Conservation (phyloP, 2,888 invertebrate species). For the Lobophora halterata region DNA sequence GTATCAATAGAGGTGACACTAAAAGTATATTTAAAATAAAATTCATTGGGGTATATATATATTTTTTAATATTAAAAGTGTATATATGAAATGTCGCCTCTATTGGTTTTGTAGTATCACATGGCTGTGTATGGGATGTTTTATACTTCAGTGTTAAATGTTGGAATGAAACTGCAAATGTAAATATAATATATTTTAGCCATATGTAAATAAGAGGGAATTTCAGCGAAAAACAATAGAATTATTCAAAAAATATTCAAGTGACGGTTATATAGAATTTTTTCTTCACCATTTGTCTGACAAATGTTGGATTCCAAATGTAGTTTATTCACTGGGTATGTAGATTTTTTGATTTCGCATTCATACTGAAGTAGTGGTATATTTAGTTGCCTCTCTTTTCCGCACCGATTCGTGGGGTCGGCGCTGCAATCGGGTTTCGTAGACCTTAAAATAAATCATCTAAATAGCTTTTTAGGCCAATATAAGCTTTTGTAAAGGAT, state of each 20-base stretch:
- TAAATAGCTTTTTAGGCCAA: conserved; percentile 30
- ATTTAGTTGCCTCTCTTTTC: conserved; percentile 29
- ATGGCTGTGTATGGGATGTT: conserved; percentile 3
- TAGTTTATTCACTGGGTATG: no score
- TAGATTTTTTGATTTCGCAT: conserved; percentile 18
- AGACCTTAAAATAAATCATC: conserved; percentile 28
- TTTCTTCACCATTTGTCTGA: no score
- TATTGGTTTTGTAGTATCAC: conserved; percentile 3
- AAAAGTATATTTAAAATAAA: not conserved
- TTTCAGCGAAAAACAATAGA: no score
- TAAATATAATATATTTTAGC: conserved; percentile 2
- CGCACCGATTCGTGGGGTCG: conserved; percentile 22
- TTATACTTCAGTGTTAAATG: conserved; percentile 9
- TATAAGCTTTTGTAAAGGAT: conserved; percentile 32
- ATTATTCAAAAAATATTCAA: no score
- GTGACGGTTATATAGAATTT: no score
- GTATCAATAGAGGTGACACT: conserved; percentile 6
- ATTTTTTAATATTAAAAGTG: no score
- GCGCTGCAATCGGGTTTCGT: not conserved
- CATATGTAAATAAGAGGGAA: no score
- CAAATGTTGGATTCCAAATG: no score
- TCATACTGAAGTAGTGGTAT: conserved; percentile 11
- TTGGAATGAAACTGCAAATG: conserved; percentile 6
- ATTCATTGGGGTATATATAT: no score
- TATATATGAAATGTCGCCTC: conserved; percentile 1